phyloP scores from a whole-genome alignment of 2,888 invertebrate genomes.

The Cabera pusaria region DNA sequence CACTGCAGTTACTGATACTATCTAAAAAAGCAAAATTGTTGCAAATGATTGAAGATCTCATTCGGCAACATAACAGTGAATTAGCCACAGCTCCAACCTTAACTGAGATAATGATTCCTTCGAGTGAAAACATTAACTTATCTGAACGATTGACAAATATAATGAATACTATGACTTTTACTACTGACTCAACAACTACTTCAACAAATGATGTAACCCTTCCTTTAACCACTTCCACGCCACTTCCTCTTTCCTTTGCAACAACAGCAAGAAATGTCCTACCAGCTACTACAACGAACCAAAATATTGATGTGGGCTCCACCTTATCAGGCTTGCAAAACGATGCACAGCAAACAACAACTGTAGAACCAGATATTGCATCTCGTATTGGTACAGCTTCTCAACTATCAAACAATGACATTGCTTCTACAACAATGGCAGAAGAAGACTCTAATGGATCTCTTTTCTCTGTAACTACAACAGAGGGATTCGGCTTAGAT shows the following conservation, averaged over 20 bases:
- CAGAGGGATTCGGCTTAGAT: conserved; percentile 27
- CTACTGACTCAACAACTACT: conserved; percentile 47
- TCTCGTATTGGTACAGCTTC: conserved; percentile 24
- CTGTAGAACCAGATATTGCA: conserved; percentile 22
- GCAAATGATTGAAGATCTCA: conserved; percentile 77
- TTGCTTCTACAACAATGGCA: conserved; percentile 7
- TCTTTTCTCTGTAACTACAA: conserved; percentile 31
- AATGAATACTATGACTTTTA: conserved; percentile 61
- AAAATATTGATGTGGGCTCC: conserved; percentile 32
- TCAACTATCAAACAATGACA: conserved; percentile 4
- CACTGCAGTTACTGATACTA: conserved; percentile 68
- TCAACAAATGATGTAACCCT: conserved; percentile 38
- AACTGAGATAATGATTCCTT: conserved; percentile 52
- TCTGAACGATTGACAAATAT: conserved; percentile 67
- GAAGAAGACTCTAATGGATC: conserved; percentile 6
- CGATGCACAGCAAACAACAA: conserved; percentile 27
- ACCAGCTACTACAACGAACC: conserved; percentile 37
- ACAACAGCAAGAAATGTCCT: conserved; percentile 33
- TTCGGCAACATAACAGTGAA: conserved; percentile 72
- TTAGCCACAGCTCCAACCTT: conserved; percentile 60
- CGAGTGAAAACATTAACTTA: conserved; percentile 50
- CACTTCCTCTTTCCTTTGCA: conserved; percentile 39
- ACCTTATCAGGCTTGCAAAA: conserved; percentile 20
- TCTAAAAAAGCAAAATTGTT: conserved; percentile 77
- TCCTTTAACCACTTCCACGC: conserved; percentile 37